Base-by-base conservation (phyloP, 1,140 invertebrate species). In the Diorhabda sublineata region DNA sequence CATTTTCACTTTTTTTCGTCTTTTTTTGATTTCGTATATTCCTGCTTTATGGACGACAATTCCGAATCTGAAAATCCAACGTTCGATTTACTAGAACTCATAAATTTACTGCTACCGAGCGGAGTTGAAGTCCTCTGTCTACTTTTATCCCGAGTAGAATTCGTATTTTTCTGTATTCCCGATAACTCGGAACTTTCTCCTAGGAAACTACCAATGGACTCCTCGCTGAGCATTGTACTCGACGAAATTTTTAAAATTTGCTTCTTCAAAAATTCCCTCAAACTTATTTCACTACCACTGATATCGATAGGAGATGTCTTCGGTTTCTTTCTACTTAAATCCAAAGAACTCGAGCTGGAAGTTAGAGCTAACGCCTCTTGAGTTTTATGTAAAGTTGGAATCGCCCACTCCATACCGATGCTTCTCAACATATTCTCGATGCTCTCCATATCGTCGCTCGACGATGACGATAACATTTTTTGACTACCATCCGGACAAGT, bases 381-480 rank as follows among this genome's bases (percentile, higher is more conserved):
- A 5, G 87, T 90, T 79, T 89, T 90, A 68, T 87, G 88, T 45
- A 90, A 79, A 2, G 87, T 89, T 2, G 87, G 84, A 2, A 88
- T 84, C 4, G 87, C 87, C 88, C 88, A 90, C 3, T 83, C 85
- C 77, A 88, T 85, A 7, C 85, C 88, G 42, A 87, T 81, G 73
- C 84, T 86, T 74, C 84, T 85, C 47, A 88, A 83, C 58, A 85
- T 86, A 5, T 65, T 76, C 73, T 84, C 84, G 71, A 82, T 82
- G 66, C 84, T 84, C 76, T 89, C 86, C 62, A 88, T 80, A 67
- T 86, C 84, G 58, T 76, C 78, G 45, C 78, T 74, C 66, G 81
- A 81, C 43, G 58, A 71, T 41, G 71, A 72, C 3, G 71, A 72
- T 57, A 47, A 59, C 5, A 5, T 57, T 67, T 60, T 63, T 60